Evolutionary conservation across 2,888 invertebrate species (phyloP), one percentile per base, ranked within the genome.

Genomic region (Spialia ferax): DNA sequence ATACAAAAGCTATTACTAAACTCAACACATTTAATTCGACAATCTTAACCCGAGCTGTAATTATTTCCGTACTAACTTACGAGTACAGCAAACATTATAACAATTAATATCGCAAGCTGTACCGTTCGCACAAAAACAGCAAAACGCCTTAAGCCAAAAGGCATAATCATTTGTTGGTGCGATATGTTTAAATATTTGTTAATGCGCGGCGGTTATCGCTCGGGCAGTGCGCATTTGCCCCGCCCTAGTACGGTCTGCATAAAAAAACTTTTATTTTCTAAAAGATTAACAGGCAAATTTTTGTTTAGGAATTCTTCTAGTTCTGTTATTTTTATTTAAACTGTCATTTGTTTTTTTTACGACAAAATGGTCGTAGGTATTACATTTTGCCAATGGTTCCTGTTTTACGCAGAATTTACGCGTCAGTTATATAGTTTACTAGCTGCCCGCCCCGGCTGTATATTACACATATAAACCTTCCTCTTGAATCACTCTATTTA

Each of bases 111-210:
- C 38, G 52, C 23, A 54, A 23, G n/a, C 23, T 26, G 65, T 65
- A 59, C 52, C 20, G 59, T 59, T 38, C 13, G 65, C 65, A 65
- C 52, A 65, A 65, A 65, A 38, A 23, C 13, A n/a, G n/a, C 59
- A 26, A 23, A 42, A 18, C 35, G 57, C 57, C 64, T 23, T 11
- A 11, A 50, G 62, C 62, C 50, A 20, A 20, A 35, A 57, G 32
- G 64, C 42, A 66, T 64, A 57, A 64, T 64, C 64, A 65, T 79
- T 82, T 79, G 78, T 72, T 76, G 76, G 76, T 77, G 76, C 79
- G 77, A 79, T 81, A 82, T 80, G 85, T 86, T 87, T 87, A 88
- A 89, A 89, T 89, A 88, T 89, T 89, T 88, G 88, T 87, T 87
- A 87, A 88, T 86, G 83, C 83, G 71, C 76, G 75, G 75, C 76